Evolutionary conservation across 2,888 invertebrate genomes (phyloP), one percentile per base, ranked within the genome.

Genomic region (Sthenelais limicola): DNA sequence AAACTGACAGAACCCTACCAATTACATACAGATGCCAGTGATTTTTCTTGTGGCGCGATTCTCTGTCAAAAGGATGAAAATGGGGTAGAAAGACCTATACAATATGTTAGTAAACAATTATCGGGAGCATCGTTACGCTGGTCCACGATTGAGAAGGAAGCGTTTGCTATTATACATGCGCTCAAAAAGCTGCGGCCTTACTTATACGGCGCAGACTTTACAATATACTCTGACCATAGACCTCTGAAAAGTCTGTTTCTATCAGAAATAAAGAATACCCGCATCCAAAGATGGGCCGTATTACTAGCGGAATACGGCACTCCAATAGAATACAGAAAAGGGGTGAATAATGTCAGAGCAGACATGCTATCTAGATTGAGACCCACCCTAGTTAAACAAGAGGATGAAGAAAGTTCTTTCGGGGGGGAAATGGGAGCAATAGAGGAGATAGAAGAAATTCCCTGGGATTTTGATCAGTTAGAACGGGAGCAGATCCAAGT

Each of bases 251-350:
- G 67, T 24, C 18, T 71, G 0, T 74, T 75, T 24, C 47, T 32
- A 1, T 51, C 70, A 15, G 71, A 75, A 35, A 66, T 73, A n/a
- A 58, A 68, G 28, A 75, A 75, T 35, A 73, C 75, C 1, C 66
- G 62, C 24, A 68, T 75, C 0, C 75, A 75, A 68, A 26, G 73
- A 1, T 75, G 75, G 75, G 73, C 68, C 1, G 73, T 75, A 1
- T 30, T 74, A 15, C 2, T 75, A n/a, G 73, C 73, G 12, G 75
- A 75, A 56, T 75, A 58, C 33, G 75, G 71, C 1, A 68, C 68
- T 5, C 74, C 49, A 1, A 69, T 74, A 21, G 69, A 72, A 52
- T 74, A 72, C 35, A n/a, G 43, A 0, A 62, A 72, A 52, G 74
- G 74, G 24, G 38, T n/a, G 24, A 21, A 62, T 24, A 72, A 73